Conservation (phyloP, 2,797 vertebrate species). For the Pangasius djambal region DNA sequence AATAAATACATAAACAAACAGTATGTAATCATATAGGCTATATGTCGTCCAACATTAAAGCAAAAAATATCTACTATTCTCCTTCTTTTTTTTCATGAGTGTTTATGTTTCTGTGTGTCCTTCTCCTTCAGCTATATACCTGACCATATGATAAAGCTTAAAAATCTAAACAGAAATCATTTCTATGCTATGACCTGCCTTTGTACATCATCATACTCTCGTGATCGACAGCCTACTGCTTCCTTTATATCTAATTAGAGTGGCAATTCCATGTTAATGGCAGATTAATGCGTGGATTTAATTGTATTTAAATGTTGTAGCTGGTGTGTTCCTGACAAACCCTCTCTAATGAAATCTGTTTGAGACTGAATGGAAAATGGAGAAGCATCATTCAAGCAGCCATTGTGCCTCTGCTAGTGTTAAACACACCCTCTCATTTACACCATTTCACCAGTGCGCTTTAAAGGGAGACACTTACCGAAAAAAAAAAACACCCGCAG, state of each 20-base stretch:
- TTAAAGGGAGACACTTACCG: not conserved
- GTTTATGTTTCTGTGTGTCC: too few species aligned
- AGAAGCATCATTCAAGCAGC: constrained; percentile 44
- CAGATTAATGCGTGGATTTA: not conserved
- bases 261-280: not conserved
- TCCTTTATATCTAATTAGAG: not conserved
- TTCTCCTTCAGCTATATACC: not conserved
- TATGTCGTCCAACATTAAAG: not conserved
- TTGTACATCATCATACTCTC: not conserved
- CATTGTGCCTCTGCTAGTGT: constrained; percentile 31
- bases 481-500: not conserved
- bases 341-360: constrained; percentile 16
- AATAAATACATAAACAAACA: not conserved
- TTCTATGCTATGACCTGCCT: constrained; percentile 1
- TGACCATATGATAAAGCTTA: not conserved
- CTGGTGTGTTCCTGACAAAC: not conserved
- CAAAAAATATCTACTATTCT: not conserved
- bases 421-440: constrained; percentile 41
- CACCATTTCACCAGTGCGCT: constrained; percentile 21
- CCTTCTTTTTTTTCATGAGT: not conserved
- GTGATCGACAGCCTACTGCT: not conserved
- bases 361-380: constrained; percentile 35
- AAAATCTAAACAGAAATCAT: not conserved
- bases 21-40: not conserved
- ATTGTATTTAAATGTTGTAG: not conserved